Percentiles rank a stretch among this genome's conserved stretches.
phyloP scores from a whole-genome alignment of 2,797 vertebrate species.

The Manis pentadactyla region DNA sequence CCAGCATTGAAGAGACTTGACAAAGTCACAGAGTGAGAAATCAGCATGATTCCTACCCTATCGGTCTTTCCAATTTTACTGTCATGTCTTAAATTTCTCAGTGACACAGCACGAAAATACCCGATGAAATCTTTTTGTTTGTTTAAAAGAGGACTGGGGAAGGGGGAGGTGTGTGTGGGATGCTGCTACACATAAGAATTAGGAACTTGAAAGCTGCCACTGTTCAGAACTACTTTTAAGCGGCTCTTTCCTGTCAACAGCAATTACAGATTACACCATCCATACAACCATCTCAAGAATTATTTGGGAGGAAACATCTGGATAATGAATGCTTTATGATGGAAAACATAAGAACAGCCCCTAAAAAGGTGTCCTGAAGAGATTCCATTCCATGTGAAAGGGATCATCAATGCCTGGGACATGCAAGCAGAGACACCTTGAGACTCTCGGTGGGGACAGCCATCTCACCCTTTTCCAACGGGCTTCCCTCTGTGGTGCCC shows the following conservation, averaged over 20 bases:
- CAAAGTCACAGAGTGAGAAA: not conserved
- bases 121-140: not conserved
- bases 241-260: not conserved
- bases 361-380: not conserved
- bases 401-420: not conserved
- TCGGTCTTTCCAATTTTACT: not conserved
- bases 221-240: not conserved
- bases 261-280: not conserved
- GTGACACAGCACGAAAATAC: not conserved
- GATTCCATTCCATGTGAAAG: not conserved
- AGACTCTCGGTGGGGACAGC: not conserved
- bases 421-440: accelerated
- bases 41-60: not conserved
- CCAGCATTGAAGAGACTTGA: not conserved
- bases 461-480: not conserved
- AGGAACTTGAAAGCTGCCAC: not conserved
- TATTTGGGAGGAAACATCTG: slow-evolving; percentile 34
- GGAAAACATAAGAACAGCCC: not conserved
- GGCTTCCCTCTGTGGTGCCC: not conserved
- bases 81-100: not conserved
- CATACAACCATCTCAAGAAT: not conserved
- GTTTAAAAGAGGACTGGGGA: not conserved
- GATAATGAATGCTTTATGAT: not conserved
- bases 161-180: not conserved
- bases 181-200: not conserved